A percentile compares a stretch with the other conserved stretches of the same genome.
phyloP scores from a whole-genome alignment of 1,140 invertebrate genomes.

The Caerostris extrusa region DNA sequence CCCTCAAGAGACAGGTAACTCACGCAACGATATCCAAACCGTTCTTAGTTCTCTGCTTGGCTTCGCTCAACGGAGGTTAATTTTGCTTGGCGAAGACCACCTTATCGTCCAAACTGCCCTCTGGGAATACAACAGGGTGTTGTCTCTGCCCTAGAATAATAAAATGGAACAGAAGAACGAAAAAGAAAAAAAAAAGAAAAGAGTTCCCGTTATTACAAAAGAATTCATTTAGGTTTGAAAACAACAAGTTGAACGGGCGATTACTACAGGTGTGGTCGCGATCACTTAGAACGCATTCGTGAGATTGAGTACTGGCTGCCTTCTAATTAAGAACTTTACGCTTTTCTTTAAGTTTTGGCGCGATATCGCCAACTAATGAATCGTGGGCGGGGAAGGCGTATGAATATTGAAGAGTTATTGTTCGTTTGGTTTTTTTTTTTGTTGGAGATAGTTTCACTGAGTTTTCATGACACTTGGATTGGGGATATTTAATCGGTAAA shows the following conservation, averaged over 20 bases:
- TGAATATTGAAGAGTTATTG: conserved; percentile 24
- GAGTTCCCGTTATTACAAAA: conserved; percentile 58
- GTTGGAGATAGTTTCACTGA: no score
- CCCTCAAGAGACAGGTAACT: conserved; percentile 15
- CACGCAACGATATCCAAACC: conserved; percentile 30
- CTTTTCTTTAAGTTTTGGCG: conserved; percentile 65
- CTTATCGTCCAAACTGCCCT: conserved; percentile 67
- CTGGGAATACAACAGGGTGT: conserved; percentile 73
- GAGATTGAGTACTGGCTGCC: conserved; percentile 38
- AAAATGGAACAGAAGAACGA: conserved; percentile 55
- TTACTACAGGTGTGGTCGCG: conserved; percentile 74
- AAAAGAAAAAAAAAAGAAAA: neutral
- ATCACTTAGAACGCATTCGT: conserved; percentile 8
- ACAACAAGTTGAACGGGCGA: conserved; percentile 69
- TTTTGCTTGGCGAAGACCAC: conserved; percentile 60
- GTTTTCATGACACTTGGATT: no score
- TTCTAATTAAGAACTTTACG: conserved; percentile 75
- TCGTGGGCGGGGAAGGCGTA: neutral
- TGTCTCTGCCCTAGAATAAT: conserved; percentile 69
- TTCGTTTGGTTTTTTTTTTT: no score
- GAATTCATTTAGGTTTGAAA: conserved; percentile 71
- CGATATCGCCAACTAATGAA: conserved; percentile 54
- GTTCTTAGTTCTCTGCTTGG: conserved; percentile 18
- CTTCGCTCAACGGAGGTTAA: conserved; percentile 56
- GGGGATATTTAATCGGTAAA: no score